Conservation (phyloP, 2,888 invertebrate genomes). For the Latheticus oryzae region DNA sequence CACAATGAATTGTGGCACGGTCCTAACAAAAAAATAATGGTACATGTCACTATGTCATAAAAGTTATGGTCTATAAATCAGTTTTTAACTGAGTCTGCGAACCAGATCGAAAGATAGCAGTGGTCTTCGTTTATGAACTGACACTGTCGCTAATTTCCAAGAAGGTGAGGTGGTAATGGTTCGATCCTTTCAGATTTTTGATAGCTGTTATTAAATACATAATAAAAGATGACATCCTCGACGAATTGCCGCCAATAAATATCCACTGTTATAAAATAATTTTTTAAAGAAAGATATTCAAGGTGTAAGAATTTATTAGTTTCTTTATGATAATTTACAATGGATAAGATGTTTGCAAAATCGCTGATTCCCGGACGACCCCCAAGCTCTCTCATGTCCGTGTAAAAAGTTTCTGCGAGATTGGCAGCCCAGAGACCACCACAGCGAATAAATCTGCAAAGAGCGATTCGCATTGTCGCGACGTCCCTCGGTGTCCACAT, state of each 20-base stretch:
- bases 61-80: slow-evolving; percentile 62
- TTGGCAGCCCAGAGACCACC: slow-evolving; percentile 64
- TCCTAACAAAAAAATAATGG: slow-evolving; percentile 57
- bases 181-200: slow-evolving; percentile 40
- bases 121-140: slow-evolving; percentile 43
- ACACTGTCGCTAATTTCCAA: slow-evolving; percentile 46
- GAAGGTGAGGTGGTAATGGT: slow-evolving; percentile 40
- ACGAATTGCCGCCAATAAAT: slow-evolving; percentile 27
- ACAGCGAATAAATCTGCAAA: slow-evolving; percentile 62
- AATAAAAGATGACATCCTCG: slow-evolving; percentile 25
- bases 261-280: slow-evolving; percentile 1
- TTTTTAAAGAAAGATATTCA: no score
- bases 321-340: no score
- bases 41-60: slow-evolving; percentile 60
- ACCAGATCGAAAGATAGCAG: slow-evolving; percentile 49
- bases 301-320: no score
- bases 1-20: slow-evolving; percentile 57
- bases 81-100: slow-evolving; percentile 54
- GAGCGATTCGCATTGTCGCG: slow-evolving; percentile 62
- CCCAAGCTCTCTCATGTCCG: slow-evolving; percentile 39
- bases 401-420: slow-evolving; percentile 52
- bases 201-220: slow-evolving; percentile 37
- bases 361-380: slow-evolving; percentile 36
- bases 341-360: no score
- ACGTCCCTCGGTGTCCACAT: slow-evolving; percentile 55